Evolutionary conservation across 2,113 vertebrate genomes (phyloP).

Genomic region (Hypocryptadius cinnamomeus): DNA sequence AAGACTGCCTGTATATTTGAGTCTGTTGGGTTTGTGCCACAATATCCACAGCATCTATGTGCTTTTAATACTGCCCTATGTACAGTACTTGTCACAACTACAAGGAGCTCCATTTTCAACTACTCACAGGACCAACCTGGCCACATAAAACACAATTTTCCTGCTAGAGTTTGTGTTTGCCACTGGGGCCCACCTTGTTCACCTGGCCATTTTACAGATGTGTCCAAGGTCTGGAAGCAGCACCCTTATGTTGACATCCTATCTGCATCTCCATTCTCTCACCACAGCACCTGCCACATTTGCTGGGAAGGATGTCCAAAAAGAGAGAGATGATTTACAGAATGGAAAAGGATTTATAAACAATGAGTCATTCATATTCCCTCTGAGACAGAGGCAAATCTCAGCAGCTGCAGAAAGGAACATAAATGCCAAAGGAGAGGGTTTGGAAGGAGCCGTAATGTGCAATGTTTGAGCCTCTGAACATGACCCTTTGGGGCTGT

Average conservation of each 20-base stretch:
- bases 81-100: not conserved
- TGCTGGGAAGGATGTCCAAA: not conserved
- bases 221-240: not conserved
- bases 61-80: not conserved
- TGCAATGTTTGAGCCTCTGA: not conserved
- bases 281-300: not conserved
- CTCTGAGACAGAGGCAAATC: not conserved
- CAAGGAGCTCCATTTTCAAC: not conserved
- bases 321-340: not conserved
- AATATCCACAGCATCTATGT: rapidly evolving
- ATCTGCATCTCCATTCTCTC: not conserved
- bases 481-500: not conserved
- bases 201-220: not conserved
- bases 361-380: slow-evolving; percentile 27
- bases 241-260: not conserved
- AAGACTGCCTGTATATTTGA: not conserved
- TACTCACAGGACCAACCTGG: not conserved
- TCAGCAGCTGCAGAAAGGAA: not conserved
- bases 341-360: not conserved
- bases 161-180: not conserved
- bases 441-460: not conserved
- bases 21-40: not conserved
- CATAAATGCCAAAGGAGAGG: not conserved
- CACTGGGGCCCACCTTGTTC: not conserved
- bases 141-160: not conserved